Evolutionary conservation across 2,888 invertebrate genomes (phyloP).

Genomic region (Elmis aenea): DNA sequence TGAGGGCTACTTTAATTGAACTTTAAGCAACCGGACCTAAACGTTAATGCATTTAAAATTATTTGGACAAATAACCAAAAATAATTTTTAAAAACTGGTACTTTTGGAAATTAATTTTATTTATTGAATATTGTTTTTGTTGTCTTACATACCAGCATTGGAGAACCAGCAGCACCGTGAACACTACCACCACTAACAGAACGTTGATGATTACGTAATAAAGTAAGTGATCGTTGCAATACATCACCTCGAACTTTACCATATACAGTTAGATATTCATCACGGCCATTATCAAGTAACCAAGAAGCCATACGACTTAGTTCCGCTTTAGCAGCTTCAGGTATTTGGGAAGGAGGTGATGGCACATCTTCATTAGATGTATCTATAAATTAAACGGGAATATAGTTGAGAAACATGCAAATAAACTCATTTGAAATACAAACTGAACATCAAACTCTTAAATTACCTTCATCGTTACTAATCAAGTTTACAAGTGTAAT

Average conservation of each 20-base stretch:
- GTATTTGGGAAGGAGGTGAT: constrained; percentile 60
- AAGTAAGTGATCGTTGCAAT: constrained; percentile 67
- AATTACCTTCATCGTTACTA: constrained; percentile 74
- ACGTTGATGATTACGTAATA: constrained; percentile 75
- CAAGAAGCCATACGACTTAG: constrained; percentile 78
- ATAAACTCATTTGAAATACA: neutral
- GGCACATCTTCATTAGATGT: constrained; percentile 52
- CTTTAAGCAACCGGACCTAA: no score
- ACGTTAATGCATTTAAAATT: no score
- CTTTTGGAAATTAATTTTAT: no score
- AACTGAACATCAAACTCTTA: constrained; percentile 9
- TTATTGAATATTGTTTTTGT: no score
- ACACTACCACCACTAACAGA: constrained; percentile 73
- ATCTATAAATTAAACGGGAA: constrained; percentile 15
- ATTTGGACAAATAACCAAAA: no score
- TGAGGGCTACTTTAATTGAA: no score
- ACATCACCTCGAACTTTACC: constrained; percentile 71
- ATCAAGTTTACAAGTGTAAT: constrained; percentile 85
- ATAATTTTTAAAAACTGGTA: no score
- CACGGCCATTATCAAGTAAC: constrained; percentile 72
- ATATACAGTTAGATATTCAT: constrained; percentile 71
- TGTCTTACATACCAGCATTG: constrained; percentile 60
- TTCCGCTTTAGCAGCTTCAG: constrained; percentile 64
- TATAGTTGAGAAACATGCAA: neutral
- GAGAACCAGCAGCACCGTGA: constrained; percentile 53